These are phyloP conservation scores for Drosophila sucinea DNA, from an alignment of 1,140 invertebrate genomes.

Conservation along the genomic window DNA sequence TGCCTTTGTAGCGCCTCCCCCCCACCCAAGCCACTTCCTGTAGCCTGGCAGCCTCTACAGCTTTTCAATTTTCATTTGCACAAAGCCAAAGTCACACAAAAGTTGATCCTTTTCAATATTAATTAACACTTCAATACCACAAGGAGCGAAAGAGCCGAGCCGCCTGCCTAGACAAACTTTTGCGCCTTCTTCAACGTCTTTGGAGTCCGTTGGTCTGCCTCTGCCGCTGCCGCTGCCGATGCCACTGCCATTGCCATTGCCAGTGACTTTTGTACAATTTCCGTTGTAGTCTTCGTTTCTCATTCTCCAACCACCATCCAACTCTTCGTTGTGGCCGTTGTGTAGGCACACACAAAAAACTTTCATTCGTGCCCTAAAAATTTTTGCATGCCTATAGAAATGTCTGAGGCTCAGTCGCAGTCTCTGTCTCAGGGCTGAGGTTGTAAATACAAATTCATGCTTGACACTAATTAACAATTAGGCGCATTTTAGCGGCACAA, in stretches of 20 bases:
- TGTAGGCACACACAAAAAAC: slow-evolving; percentile 46
- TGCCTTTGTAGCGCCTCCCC: not conserved
- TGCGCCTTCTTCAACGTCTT: slow-evolving; percentile 30
- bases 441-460: slow-evolving; percentile 71
- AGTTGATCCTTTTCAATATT: slow-evolving; percentile 82
- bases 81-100: slow-evolving; percentile 67
- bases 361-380: slow-evolving; percentile 70
- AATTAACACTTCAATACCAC: slow-evolving; percentile 82
- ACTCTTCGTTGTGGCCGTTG: slow-evolving; percentile 3
- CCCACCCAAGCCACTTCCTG: not conserved
- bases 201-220: slow-evolving; percentile 40
- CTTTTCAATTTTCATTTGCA: slow-evolving; percentile 63
- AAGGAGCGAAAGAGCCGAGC: slow-evolving; percentile 29
- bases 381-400: slow-evolving; percentile 54
- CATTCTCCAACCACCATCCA: not conserved
- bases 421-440: slow-evolving; percentile 11
- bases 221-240: not conserved
- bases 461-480: slow-evolving; percentile 82
- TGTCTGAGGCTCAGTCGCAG: slow-evolving; percentile 18
- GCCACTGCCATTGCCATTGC: not conserved
- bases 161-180: slow-evolving; percentile 65
- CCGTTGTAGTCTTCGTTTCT: slow-evolving; percentile 36
- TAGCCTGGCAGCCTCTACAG: slow-evolving; percentile 23
- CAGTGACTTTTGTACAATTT: slow-evolving; percentile 70
- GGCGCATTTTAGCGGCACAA: slow-evolving; percentile 72